These are phyloP conservation scores for Encarsia formosa DNA, from an alignment of 2,888 invertebrate species.

Conservation along the genomic window DNA sequence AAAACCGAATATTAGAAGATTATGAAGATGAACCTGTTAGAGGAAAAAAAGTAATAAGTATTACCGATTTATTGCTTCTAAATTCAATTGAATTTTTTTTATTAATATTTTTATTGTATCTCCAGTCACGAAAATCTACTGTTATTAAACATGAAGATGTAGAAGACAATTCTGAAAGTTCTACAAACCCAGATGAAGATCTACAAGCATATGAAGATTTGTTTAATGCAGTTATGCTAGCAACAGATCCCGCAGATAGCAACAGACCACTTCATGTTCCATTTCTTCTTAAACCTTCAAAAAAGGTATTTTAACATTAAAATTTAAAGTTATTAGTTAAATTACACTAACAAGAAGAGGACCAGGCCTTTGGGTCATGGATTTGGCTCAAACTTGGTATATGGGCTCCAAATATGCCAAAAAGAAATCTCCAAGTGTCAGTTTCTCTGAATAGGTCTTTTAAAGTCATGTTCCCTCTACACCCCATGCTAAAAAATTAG, in stretches of 20 bases:
- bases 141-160: slow-evolving; percentile 57
- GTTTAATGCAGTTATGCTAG: slow-evolving; percentile 83
- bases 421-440: too few species aligned
- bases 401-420: too few species aligned
- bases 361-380: too few species aligned
- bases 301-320: too few species aligned
- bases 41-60: slow-evolving; percentile 44
- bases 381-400: too few species aligned
- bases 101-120: too few species aligned
- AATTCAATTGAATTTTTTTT: neutral
- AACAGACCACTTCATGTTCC: slow-evolving; percentile 79
- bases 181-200: slow-evolving; percentile 70
- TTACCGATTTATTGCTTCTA: too few species aligned
- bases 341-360: too few species aligned
- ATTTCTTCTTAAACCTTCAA: slow-evolving; percentile 89
- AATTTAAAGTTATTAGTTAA: too few species aligned
- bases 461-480: too few species aligned
- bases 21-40: slow-evolving; percentile 57
- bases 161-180: slow-evolving; percentile 68
- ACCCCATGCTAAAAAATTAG: too few species aligned
- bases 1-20: slow-evolving; percentile 51
- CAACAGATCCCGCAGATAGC: slow-evolving; percentile 68
- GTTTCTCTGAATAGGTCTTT: too few species aligned
- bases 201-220: slow-evolving; percentile 79
- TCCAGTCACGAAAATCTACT: slow-evolving; percentile 43